phyloP scores from a whole-genome alignment of 2,113 vertebrate species.

The Antechinus flavipes region DNA sequence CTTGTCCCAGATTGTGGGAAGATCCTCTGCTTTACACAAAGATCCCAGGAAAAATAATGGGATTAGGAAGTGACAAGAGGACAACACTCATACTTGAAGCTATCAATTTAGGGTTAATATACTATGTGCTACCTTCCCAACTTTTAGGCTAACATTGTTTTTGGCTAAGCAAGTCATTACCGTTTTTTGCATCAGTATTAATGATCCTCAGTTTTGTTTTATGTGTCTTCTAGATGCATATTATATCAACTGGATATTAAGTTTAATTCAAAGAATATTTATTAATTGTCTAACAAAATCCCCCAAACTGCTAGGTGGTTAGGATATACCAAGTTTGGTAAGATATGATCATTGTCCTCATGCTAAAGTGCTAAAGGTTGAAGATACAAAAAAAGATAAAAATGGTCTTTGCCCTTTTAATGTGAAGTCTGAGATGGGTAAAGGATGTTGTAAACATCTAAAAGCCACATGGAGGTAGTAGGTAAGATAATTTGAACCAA shows the following conservation, averaged over 20 bases:
- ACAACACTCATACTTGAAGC: neutral
- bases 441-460: neutral
- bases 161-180: neutral
- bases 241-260: neutral
- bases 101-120: neutral
- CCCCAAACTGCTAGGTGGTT: neutral
- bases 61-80: neutral
- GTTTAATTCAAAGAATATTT: neutral
- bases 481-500: neutral
- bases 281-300: neutral
- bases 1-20: neutral
- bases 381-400: neutral
- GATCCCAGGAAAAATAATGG: neutral
- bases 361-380: neutral
- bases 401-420: neutral
- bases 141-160: neutral
- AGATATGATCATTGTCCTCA: neutral
- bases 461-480: neutral
- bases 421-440: neutral
- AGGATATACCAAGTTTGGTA: neutral
- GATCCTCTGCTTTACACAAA: neutral
- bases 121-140: neutral
- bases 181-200: too few species aligned
- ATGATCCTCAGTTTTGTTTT: neutral
- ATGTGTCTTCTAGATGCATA: neutral